Base-by-base conservation (phyloP, 2,888 invertebrate genomes). In the Dryomyza anilis region DNA sequence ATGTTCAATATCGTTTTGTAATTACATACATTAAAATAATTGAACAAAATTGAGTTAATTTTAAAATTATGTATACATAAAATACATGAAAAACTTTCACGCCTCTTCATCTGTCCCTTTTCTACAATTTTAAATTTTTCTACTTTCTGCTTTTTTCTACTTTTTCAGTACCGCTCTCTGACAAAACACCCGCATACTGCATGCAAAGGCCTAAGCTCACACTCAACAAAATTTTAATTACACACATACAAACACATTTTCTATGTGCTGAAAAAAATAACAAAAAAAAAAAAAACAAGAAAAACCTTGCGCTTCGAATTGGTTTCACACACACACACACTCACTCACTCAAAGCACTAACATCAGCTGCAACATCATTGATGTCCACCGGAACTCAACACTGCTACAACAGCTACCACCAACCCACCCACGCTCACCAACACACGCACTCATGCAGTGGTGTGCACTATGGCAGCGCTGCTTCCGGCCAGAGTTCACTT, bases 201-300 rank as follows among this genome's bases (percentile, higher is more conserved):
- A n/a, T n/a, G n/a, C n/a, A n/a, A n/a, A n/a, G n/a, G n/a, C n/a
- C 39, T 39, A 39, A 55, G 48, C 62, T 56, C 53, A 57, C 48
- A 36, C 60, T 58, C 61, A 56, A 65, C 45, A 65, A 57, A 29
- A 60, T 30, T 61, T 39, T n/a, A 58, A 45, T 45, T 33, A 23
- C 29, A 30, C 58, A 33, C 56, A 61, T 29, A 57, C 50, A 52
- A 6, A 45, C 57, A 56, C 48, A 61, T 53, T 61, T 61, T 61
- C 61, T 61, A 61, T 61, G 61, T 30, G n/a, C 16, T 10, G 3
- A 46, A 16, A 8, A 46, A 4, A 39, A 43, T 19, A 57, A 43
- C 25, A 6, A 23, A 5, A 39, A 39, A 5, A 23, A 39, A n/a
- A 36, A 21, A 3, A 39, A 56, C 10, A 57, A 57, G 16, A 59